Conservation (phyloP, 2,888 invertebrate species). For the Erynnis tages region DNA sequence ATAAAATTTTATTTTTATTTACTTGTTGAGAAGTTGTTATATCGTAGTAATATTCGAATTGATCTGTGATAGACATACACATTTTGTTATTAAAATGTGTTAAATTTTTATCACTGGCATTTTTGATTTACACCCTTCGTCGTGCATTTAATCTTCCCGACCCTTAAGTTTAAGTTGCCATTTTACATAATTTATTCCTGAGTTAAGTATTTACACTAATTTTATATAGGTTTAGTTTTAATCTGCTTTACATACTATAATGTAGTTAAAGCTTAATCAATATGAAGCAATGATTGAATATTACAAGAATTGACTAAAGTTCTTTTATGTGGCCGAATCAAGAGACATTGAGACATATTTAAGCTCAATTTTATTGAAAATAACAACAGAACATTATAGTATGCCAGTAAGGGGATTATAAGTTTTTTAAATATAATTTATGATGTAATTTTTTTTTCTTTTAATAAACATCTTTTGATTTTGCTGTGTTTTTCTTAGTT, state of each 20-base stretch:
- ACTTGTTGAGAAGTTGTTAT: slow-evolving; percentile 34
- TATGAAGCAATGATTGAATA: too few species aligned
- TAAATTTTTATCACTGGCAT: slow-evolving; percentile 47
- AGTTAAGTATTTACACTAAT: background rate
- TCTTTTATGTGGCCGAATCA: too few species aligned
- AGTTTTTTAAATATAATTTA: background rate
- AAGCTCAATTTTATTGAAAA: too few species aligned
- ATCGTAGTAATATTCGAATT: slow-evolving; percentile 39
- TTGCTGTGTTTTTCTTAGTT: slow-evolving; percentile 66
- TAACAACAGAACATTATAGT: background rate
- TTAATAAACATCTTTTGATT: slow-evolving; percentile 66
- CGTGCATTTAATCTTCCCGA: slow-evolving; percentile 7
- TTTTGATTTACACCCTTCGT: slow-evolving; percentile 59
- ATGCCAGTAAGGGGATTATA: background rate
- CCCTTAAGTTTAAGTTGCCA: slow-evolving; percentile 1
- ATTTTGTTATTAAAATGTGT: slow-evolving; percentile 80
- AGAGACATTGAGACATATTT: too few species aligned
- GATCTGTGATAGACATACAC: slow-evolving; percentile 69
- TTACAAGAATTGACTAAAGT: too few species aligned
- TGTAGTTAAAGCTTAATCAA: too few species aligned
- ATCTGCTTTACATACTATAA: too few species aligned
- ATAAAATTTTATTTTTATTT: background rate
- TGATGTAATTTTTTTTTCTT: slow-evolving; percentile 17
- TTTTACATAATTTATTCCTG: background rate
- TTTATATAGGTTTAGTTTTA: slow-evolving; percentile 18